A percentile compares a stretch with the other conserved stretches of the same genome.
Conservation (phyloP, 2,797 vertebrate genomes). For the Halcyon leucocephala region DNA sequence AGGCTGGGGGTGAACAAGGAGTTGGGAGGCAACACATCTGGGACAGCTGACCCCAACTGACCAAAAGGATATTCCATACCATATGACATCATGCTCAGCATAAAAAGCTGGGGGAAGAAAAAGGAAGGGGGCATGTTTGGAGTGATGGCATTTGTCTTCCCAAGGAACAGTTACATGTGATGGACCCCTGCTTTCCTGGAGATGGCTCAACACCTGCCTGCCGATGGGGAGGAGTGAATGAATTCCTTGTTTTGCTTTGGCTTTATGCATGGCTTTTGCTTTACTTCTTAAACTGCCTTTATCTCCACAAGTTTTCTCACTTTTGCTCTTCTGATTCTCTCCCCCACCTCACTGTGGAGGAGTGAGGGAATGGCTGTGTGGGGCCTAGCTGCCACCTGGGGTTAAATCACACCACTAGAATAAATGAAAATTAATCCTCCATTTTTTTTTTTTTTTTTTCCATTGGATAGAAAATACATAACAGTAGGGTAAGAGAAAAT, state of each 20-base stretch:
- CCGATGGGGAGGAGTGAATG: no score
- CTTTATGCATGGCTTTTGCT: no score
- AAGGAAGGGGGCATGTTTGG: neutral
- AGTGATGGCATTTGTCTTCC: neutral
- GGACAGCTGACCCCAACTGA: neutral
- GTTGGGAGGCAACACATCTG: neutral
- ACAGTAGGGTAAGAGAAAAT: neutral
- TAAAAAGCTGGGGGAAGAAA: neutral
- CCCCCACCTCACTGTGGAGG: neutral
- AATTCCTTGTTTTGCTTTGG: no score
- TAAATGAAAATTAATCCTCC: neutral
- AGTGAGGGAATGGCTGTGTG: neutral
- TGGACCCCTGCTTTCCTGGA: neutral
- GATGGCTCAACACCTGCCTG: neutral
- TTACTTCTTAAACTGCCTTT: neutral
- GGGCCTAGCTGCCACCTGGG: neutral
- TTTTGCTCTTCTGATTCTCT: neutral
- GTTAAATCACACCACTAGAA: neutral
- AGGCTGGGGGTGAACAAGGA: neutral
- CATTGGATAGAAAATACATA: neutral
- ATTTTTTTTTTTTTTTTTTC: neutral
- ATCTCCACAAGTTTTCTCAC: neutral
- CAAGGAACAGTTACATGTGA: no score
- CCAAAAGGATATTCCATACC: neutral
- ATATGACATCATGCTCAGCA: neutral